A percentile compares a stretch with the other conserved stretches of the same genome.
Conservation (phyloP, 2,888 invertebrate genomes). For the Caenorhabditis drosophilae region DNA sequence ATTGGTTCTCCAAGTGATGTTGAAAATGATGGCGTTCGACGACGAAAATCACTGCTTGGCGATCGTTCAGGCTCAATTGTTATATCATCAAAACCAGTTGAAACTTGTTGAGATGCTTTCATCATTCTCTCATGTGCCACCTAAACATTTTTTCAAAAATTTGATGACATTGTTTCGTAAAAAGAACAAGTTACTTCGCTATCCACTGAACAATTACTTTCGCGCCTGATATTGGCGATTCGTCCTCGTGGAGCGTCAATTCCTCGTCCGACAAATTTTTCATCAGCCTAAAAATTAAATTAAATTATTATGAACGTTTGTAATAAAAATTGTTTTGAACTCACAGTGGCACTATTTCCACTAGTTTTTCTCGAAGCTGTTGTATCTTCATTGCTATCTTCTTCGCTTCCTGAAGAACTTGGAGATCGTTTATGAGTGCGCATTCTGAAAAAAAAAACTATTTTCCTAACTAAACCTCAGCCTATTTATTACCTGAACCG, state of each 20-base stretch:
- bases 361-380: conserved; percentile 14
- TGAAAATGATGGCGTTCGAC: conserved; percentile 28
- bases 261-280: conserved; percentile 32
- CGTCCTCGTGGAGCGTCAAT: conserved; percentile 53
- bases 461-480: no score
- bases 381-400: conserved; percentile 8
- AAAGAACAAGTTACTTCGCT: conserved; percentile 44
- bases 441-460: no score
- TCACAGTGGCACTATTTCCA: conserved; percentile 7
- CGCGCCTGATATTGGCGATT: conserved; percentile 62
- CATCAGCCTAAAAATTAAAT: conserved; percentile 29
- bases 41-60: conserved; percentile 14
- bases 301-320: background rate
- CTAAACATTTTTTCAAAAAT: conserved; percentile 17
- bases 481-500: no score
- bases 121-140: conserved; percentile 61
- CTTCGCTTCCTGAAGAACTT: conserved; percentile 15
- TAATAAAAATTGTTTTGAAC: background rate
- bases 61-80: conserved; percentile 25
- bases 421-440: conserved; percentile 4
- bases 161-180: background rate
- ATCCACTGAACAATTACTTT: conserved; percentile 60
- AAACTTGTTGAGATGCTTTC: conserved; percentile 59
- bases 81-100: conserved; percentile 64
- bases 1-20: conserved; percentile 53